These are phyloP conservation scores for Drosophila ogumai DNA, from an alignment of 1,140 invertebrate species.

Conservation along the genomic window DNA sequence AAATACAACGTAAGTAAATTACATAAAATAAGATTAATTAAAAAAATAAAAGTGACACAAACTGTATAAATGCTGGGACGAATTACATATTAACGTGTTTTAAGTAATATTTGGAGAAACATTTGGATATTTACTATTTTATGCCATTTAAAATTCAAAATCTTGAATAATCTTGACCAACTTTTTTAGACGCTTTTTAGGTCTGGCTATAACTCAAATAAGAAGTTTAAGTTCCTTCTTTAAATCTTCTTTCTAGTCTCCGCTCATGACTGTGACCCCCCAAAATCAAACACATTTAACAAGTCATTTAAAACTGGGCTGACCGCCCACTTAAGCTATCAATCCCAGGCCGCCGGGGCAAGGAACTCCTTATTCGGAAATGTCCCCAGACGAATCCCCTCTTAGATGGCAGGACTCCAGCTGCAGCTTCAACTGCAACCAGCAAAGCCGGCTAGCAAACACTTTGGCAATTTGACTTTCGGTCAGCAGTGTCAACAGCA, in stretches of 20 bases:
- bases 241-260: background rate
- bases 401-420: constrained; percentile 12
- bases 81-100: background rate
- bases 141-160: background rate
- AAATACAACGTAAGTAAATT: background rate
- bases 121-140: no score
- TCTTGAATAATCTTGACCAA: background rate
- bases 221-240: no score
- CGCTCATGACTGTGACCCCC: background rate
- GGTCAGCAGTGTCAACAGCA: constrained; percentile 78
- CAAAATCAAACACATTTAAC: constrained; percentile 74
- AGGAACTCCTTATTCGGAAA: constrained; percentile 1
- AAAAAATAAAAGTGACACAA: background rate
- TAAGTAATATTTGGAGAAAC: background rate
- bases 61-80: background rate
- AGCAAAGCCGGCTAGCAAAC: constrained; percentile 69
- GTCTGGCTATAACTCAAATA: no score
- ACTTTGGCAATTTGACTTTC: constrained; percentile 81
- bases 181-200: background rate
- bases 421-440: constrained; percentile 40
- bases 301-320: constrained; percentile 58
- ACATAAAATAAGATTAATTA: background rate
- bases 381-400: constrained; percentile 12
- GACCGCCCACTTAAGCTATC: constrained; percentile 38
- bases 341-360: constrained; percentile 24